phyloP scores from a whole-genome alignment of 2,888 invertebrate species.

The Sphaeridia pumilis region DNA sequence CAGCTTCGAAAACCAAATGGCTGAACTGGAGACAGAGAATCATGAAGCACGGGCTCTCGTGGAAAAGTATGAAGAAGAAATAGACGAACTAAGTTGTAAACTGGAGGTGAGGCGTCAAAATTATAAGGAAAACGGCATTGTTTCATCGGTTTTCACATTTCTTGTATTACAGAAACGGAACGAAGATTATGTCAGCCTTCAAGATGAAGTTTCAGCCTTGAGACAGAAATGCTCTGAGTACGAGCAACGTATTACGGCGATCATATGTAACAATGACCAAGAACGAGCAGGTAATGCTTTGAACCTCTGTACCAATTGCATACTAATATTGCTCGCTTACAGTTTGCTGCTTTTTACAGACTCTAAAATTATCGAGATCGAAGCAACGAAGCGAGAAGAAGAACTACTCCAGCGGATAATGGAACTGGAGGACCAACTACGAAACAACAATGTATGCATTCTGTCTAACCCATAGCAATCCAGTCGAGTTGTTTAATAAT shows the following conservation, averaged over 20 bases:
- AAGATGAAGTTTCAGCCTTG: slow-evolving; percentile 29
- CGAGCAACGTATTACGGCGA: slow-evolving; percentile 17
- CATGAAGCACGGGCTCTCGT: slow-evolving; percentile 37
- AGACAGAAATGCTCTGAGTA: slow-evolving; percentile 33
- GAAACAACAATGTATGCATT: slow-evolving; percentile 8
- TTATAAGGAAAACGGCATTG: not conserved
- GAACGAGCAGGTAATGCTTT: slow-evolving; percentile 3
- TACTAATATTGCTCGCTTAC: not conserved
- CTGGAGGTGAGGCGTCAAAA: not conserved
- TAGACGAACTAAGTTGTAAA: slow-evolving; percentile 4
- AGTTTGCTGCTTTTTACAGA: not conserved
- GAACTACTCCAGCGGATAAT: slow-evolving; percentile 2
- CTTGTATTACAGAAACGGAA: slow-evolving; percentile 6
- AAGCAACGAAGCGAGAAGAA: slow-evolving; percentile 4
- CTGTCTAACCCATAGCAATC: not conserved
- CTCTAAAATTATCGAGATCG: slow-evolving; percentile 1
- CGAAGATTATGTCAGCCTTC: slow-evolving; percentile 28
- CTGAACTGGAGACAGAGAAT: slow-evolving; percentile 58
- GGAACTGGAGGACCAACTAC: slow-evolving; percentile 5
- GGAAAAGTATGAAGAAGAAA: slow-evolving; percentile 10
- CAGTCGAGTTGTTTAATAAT: no score
- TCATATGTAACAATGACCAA: slow-evolving; percentile 2
- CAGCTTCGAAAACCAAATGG: slow-evolving; percentile 52
- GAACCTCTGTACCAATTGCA: not conserved
- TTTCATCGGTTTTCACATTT: not conserved